These are phyloP conservation scores for Carettochelys insculpta DNA, from an alignment of 2,113 vertebrate genomes.

Conservation along the genomic window DNA sequence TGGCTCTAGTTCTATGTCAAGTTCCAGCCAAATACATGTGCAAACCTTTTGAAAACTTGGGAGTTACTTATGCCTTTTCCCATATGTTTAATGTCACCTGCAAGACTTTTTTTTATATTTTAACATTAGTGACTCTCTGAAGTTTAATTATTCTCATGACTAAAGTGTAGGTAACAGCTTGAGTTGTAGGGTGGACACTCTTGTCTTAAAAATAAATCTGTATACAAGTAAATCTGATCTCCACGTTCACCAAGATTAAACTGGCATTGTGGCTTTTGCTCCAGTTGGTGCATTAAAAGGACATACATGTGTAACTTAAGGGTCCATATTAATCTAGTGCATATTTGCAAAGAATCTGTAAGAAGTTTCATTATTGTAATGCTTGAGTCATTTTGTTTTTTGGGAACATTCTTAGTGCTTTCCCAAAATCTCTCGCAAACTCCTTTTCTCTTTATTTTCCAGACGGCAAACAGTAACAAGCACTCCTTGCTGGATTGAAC, in stretches of 20 bases:
- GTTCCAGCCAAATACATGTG: background rate
- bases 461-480: conserved; percentile 98
- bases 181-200: background rate
- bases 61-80: background rate
- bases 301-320: background rate
- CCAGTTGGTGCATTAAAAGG: too few relatives aligned
- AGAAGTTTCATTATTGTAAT: background rate
- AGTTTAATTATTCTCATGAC: background rate
- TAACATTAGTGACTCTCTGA: background rate
- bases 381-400: background rate
- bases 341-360: background rate
- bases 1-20: background rate
- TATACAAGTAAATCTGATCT: background rate
- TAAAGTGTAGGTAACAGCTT: background rate
- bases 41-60: background rate
- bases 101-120: too few relatives aligned
- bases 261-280: too few relatives aligned
- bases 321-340: background rate
- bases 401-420: background rate
- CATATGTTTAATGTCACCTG: fast-evolving
- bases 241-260: too few relatives aligned
- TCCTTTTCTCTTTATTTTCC: background rate
- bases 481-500: conserved; percentile 99
- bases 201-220: background rate
- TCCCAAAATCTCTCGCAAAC: background rate